These are phyloP conservation scores for Cremastobaeus sp. DNA, from an alignment of 2,888 invertebrate genomes.

Conservation along the genomic window DNA sequence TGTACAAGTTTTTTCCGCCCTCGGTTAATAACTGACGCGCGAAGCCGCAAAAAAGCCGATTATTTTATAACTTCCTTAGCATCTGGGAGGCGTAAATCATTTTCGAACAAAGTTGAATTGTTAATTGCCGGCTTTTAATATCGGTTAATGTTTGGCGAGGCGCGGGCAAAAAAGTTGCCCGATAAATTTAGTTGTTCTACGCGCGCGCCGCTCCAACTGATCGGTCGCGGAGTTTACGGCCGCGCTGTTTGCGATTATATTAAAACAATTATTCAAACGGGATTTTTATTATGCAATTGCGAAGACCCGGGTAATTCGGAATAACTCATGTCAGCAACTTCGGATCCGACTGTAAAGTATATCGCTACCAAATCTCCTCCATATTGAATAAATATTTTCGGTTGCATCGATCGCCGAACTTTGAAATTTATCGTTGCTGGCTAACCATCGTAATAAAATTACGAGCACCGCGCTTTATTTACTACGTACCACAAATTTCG, in stretches of 20 bases:
- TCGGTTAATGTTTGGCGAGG: background rate
- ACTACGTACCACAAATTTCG: slow-evolving; percentile 21
- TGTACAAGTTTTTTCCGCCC: slow-evolving; percentile 15
- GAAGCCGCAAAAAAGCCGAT: background rate
- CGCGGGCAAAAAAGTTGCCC: slow-evolving; percentile 5
- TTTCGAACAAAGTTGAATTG: slow-evolving; percentile 14
- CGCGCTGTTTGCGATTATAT: background rate
- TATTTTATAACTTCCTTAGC: slow-evolving; percentile 18
- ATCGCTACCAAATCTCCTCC: slow-evolving; percentile 32
- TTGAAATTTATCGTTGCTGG: slow-evolving; percentile 52
- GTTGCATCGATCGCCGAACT: slow-evolving; percentile 44
- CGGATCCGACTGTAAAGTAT: slow-evolving; percentile 19
- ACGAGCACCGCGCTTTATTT: slow-evolving; percentile 41
- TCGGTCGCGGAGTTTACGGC: too few relatives aligned
- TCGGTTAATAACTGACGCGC: slow-evolving; percentile 25
- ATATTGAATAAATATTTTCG: slow-evolving; percentile 53
- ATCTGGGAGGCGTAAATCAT: slow-evolving; percentile 15
- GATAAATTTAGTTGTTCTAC: slow-evolving; percentile 5
- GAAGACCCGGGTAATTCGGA: slow-evolving; percentile 1
- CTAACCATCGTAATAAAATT: slow-evolving; percentile 53
- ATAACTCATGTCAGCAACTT: slow-evolving; percentile 4
- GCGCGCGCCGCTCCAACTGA: too few relatives aligned
- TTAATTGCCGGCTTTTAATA: slow-evolving; percentile 1
- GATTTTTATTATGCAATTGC: slow-evolving; percentile 14
- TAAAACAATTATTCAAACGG: slow-evolving; percentile 12